Conservation (phyloP, 1,140 invertebrate genomes). For the Aphelenchoides fujianensis region DNA sequence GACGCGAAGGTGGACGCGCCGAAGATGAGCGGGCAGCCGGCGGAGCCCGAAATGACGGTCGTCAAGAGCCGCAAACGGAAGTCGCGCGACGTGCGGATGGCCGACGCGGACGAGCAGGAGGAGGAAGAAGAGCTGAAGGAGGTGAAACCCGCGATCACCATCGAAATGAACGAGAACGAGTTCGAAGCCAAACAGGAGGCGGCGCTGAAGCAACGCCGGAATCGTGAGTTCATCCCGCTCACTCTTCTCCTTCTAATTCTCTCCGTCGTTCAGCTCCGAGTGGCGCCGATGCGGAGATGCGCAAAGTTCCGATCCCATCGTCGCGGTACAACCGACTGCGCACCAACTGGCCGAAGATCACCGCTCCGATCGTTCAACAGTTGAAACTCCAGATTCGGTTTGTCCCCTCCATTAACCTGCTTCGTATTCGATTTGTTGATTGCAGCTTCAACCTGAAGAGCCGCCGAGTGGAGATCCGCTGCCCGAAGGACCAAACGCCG, state of each 20-base stretch:
- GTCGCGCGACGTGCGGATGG: background rate
- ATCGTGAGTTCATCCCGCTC: background rate
- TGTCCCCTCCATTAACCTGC: background rate
- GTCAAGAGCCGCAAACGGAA: conserved; percentile 10
- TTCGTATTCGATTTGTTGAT: too few relatives aligned
- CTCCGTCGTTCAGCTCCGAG: conserved; percentile 3
- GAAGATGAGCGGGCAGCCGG: background rate
- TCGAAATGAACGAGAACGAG: conserved; percentile 23
- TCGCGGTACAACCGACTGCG: conserved; percentile 86
- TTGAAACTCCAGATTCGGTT: conserved; percentile 81
- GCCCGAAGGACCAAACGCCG: conserved; percentile 48
- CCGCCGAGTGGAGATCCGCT: conserved; percentile 80
- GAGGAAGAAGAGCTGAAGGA: conserved; percentile 17
- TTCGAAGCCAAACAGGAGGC: conserved; percentile 32
- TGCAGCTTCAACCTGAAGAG: conserved; percentile 81
- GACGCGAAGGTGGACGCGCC: too few relatives aligned
- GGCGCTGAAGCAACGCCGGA: conserved; percentile 25
- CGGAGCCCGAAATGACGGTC: conserved; percentile 15
- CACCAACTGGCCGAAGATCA: conserved; percentile 95
- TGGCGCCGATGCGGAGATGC: conserved; percentile 28
- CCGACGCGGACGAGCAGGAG: conserved; percentile 6
- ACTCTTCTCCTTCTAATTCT: conserved; percentile 4
- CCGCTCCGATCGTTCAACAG: conserved; percentile 90
- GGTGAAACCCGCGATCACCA: background rate
- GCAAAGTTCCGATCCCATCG: conserved; percentile 71